Evolutionary conservation across 2,797 vertebrate species (phyloP).

Genomic region (Tapera naevia): DNA sequence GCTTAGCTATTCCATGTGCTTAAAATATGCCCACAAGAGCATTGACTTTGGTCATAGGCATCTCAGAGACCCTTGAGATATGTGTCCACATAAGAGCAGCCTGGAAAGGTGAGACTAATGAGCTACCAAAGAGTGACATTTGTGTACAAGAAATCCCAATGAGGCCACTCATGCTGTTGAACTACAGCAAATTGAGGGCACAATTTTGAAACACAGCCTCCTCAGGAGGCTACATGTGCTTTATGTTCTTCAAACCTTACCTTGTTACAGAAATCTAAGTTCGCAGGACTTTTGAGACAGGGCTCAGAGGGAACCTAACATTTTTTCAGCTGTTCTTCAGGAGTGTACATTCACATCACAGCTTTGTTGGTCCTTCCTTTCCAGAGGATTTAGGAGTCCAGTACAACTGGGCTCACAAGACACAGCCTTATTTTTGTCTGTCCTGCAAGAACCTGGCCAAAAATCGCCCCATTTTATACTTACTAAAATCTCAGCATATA

Average conservation of each 20-base stretch:
- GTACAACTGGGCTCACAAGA: not conserved
- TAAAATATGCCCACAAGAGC: not conserved
- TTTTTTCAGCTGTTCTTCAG: not conserved
- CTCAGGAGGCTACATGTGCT: not conserved
- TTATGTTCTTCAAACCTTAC: not conserved
- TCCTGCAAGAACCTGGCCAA: not conserved
- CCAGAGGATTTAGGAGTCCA: not conserved
- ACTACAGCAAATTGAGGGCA: not conserved
- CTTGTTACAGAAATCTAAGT: not conserved
- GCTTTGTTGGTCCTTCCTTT: not conserved
- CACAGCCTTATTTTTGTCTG: not conserved
- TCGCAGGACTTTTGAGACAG: not conserved
- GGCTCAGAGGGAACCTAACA: not conserved
- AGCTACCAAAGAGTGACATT: not conserved
- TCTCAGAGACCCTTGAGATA: not conserved
- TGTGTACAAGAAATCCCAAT: not conserved
- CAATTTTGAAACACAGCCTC: not conserved
- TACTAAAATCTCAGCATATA: not conserved
- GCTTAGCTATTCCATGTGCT: not conserved
- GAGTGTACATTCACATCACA: not conserved
- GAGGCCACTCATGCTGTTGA: not conserved
- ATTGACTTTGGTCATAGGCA: not conserved
- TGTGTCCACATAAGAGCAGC: not conserved
- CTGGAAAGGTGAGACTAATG: not conserved
- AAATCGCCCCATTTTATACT: not conserved